These are phyloP conservation scores for Eristalis pertinax DNA, from an alignment of 2,888 invertebrate genomes.

Conservation along the genomic window DNA sequence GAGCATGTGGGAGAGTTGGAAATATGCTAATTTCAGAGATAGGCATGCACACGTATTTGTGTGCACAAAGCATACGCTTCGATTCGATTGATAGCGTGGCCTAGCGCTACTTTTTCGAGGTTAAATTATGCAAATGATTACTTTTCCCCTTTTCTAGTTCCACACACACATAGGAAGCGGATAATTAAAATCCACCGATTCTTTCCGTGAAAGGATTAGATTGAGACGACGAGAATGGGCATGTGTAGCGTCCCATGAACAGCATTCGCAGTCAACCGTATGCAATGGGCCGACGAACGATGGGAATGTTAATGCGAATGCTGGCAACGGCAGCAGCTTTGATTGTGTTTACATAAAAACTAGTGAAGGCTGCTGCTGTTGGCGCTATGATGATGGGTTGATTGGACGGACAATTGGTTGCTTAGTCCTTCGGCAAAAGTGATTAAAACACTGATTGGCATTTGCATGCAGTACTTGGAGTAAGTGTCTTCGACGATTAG, in stretches of 20 bases:
- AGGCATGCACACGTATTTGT: not conserved
- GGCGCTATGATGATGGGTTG: slow-evolving; percentile 25
- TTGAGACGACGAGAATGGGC: not conserved
- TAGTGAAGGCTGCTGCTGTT: not conserved
- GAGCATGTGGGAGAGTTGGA: slow-evolving; percentile 3
- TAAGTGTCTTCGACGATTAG: slow-evolving; percentile 49
- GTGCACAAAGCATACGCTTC: not conserved
- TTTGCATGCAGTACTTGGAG: slow-evolving; percentile 43
- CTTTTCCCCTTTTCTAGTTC: slow-evolving; percentile 31
- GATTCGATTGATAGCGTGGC: not conserved
- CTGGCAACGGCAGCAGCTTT: slow-evolving; percentile 40
- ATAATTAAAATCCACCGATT: slow-evolving; percentile 59
- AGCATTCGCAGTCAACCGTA: slow-evolving; percentile 1
- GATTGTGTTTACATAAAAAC: slow-evolving; percentile 50
- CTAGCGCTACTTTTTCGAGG: not conserved
- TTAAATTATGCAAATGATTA: slow-evolving; percentile 56
- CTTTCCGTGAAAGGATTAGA: slow-evolving; percentile 11
- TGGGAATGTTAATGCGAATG: slow-evolving; percentile 46
- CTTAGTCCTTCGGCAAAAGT: slow-evolving; percentile 38
- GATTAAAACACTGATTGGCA: slow-evolving; percentile 59
- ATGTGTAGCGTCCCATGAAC: not conserved
- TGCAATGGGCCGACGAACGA: slow-evolving; percentile 6
- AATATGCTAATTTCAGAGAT: not conserved
- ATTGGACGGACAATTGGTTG: slow-evolving; percentile 42
- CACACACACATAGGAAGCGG: slow-evolving; percentile 46